Base-by-base conservation (phyloP, 1,140 invertebrate genomes). In the Formica exsecta region DNA sequence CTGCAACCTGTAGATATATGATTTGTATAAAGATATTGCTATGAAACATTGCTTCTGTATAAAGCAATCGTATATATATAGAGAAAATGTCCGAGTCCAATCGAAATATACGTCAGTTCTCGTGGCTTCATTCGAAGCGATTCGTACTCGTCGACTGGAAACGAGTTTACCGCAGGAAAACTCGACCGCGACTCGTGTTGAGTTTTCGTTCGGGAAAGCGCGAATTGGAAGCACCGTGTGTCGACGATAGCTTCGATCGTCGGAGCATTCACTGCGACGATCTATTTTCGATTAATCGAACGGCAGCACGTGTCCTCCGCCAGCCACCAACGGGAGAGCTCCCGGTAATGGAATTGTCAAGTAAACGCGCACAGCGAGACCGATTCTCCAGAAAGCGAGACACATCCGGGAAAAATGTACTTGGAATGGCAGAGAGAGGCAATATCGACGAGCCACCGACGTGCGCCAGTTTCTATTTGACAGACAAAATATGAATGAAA, bases 281-380 rank as follows among this genome's bases (percentile, higher is more conserved):
- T 85, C 74, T 85, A 85, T 85, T 85, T 76, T 85, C 81, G 81
- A 85, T 85, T 77, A 75, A 85, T 85, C 74, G 81, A 85, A 84
- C 80, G 71, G 66, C 38, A 9, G 48, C 81, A 77, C 81, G 59
- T 61, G 71, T 85, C 68, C 66, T 77, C 66, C 66, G 32, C 51
- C 71, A 59, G 59, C 66, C 57, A 54, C 64, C 68, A 61, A 66
- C 64, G 38, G 75, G 74, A 66, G 61, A 70, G 54, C 75, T 48
- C 70, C 86, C 70, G 86, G 91, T 92, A 92, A 92, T 92, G 90
- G 91, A 92, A 92, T 92, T 92, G 91, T 92, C 89, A 86, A 89
- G 86, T 87, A 75, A 88, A 79, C 90, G 89, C 89, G 71, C 64
- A 51, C 84, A 48, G 51, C 51, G 75, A 79, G 84, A 80, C 62